Evolutionary conservation across 2,113 vertebrate species (phyloP).

Genomic region (Equus przewalskii): DNA sequence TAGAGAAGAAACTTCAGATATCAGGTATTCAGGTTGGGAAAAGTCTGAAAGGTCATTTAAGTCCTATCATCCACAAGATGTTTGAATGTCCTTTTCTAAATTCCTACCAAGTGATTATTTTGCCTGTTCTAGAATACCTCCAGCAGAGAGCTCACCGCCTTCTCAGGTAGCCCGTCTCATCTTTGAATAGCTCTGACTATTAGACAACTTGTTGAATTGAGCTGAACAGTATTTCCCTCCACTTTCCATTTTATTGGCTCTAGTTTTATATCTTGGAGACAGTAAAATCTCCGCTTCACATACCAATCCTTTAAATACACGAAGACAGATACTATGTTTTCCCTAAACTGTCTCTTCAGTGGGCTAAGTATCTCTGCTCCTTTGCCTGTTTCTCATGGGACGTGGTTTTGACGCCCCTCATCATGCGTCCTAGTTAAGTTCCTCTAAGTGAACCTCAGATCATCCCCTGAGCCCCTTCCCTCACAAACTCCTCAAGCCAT

Average conservation of each 20-base stretch:
- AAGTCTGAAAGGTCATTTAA: slow-evolving; percentile 1
- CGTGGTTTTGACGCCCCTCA: background rate
- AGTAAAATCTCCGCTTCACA: slow-evolving; percentile 52
- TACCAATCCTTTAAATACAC: background rate
- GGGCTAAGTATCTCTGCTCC: background rate
- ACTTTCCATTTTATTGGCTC: slow-evolving; percentile 46
- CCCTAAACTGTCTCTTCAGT: background rate
- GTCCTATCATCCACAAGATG: background rate
- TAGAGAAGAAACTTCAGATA: background rate
- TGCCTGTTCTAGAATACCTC: background rate
- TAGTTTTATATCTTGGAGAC: background rate
- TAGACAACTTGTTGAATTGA: background rate
- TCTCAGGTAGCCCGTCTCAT: background rate
- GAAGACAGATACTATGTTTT: background rate
- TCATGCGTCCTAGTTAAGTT: background rate
- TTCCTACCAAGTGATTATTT: background rate
- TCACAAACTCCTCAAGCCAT: background rate
- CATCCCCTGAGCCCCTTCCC: background rate
- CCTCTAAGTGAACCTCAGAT: background rate
- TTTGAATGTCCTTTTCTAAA: slow-evolving; percentile 23
- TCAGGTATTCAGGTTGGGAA: background rate
- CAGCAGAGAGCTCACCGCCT: background rate
- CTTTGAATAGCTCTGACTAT: slow-evolving; percentile 42
- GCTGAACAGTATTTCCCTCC: background rate
- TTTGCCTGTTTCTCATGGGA: slow-evolving; percentile 31